These are phyloP conservation scores for Ips nitidus DNA, from an alignment of 1,140 invertebrate genomes.

Conservation along the genomic window DNA sequence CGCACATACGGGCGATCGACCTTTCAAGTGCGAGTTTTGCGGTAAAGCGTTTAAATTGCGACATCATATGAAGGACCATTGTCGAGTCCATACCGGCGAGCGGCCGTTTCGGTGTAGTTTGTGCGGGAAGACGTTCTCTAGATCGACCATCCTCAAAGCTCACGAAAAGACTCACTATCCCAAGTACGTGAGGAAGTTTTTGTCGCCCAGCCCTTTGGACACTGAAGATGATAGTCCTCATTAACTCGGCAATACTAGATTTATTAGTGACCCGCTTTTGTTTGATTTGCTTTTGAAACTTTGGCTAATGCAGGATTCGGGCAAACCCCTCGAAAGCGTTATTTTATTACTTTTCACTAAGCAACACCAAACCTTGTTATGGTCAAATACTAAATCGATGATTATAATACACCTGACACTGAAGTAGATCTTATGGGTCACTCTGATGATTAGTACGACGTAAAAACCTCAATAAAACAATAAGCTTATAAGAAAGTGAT, in stretches of 20 bases:
- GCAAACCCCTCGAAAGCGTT: background rate
- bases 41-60: slow-evolving; percentile 87
- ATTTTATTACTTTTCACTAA: too few species aligned
- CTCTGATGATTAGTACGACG: too few species aligned
- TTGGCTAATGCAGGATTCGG: background rate
- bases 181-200: slow-evolving; percentile 83
- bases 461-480: too few species aligned
- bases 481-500: too few species aligned
- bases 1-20: slow-evolving; percentile 83
- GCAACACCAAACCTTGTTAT: too few species aligned
- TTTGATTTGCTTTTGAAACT: background rate
- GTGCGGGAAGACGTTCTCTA: slow-evolving; percentile 87
- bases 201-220: slow-evolving; percentile 81
- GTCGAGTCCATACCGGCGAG: slow-evolving; percentile 87
- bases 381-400: too few species aligned
- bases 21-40: slow-evolving; percentile 89
- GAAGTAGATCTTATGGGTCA: too few species aligned
- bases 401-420: too few species aligned
- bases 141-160: slow-evolving; percentile 85
- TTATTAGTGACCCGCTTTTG: background rate
- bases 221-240: slow-evolving; percentile 77
- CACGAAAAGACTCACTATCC: slow-evolving; percentile 91
- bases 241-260: slow-evolving; percentile 37
- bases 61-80: slow-evolving; percentile 92
- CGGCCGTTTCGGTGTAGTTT: slow-evolving; percentile 83